A percentile compares a stretch with the other conserved stretches of the same genome.
Evolutionary conservation across 2,113 vertebrate species (phyloP).

Genomic region (Scytalopus superciliaris): DNA sequence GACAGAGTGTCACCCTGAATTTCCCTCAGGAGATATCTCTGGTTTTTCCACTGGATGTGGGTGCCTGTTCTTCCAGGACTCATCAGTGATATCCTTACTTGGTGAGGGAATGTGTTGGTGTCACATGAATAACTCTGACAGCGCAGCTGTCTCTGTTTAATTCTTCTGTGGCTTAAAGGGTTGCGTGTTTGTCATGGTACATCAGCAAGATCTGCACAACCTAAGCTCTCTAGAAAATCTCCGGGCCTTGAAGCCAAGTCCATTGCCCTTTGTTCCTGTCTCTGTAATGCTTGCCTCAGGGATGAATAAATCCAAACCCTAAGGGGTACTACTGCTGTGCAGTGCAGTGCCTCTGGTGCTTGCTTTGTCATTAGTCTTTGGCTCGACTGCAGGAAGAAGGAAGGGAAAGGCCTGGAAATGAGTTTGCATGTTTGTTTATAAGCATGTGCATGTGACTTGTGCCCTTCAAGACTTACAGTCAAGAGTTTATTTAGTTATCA

Average conservation of each 20-base stretch:
- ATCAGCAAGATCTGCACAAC: not conserved
- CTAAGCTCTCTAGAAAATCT: not conserved
- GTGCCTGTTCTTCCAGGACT: not conserved
- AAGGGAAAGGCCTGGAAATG: not conserved
- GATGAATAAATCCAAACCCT: not conserved
- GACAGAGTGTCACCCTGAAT: not conserved
- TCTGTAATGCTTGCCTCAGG: not conserved
- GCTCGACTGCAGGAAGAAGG: not conserved
- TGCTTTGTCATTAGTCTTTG: not conserved
- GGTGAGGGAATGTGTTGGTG: not conserved
- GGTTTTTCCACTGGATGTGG: not conserved
- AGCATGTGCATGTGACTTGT: not conserved
- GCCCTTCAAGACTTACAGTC: not conserved
- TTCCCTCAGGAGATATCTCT: not conserved
- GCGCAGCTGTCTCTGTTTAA: not conserved
- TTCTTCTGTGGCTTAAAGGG: not conserved
- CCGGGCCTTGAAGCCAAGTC: not conserved
- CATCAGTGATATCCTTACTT: not conserved
- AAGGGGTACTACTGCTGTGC: not conserved
- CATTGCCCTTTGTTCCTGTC: not conserved
- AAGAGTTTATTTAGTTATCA: not conserved
- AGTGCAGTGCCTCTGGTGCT: not conserved
- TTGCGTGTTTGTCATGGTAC: not conserved
- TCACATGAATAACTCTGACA: not conserved
- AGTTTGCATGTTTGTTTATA: not conserved